Percentiles rank a stretch among this genome's conserved stretches.
Conservation (phyloP, 2,888 invertebrate species). For the Drosophila dives region DNA sequence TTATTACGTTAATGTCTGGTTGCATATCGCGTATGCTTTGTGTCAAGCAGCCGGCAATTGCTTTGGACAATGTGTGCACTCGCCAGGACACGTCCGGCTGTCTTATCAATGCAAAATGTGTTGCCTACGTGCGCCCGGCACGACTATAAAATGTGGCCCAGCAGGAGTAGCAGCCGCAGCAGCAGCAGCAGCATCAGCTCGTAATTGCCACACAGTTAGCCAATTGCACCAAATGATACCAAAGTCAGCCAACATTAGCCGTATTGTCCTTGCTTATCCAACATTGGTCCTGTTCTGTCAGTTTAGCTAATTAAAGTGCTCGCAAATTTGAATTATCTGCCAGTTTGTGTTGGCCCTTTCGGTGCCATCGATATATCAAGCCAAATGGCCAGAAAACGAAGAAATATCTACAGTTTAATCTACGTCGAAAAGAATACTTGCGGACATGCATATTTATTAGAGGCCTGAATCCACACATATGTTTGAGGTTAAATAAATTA, state of each 20-base stretch:
- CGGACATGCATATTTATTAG: constrained; percentile 31
- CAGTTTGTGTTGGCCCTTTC: constrained; percentile 42
- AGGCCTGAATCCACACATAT: constrained; percentile 17
- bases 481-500: constrained; percentile 51
- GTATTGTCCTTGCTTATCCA: constrained; percentile 30
- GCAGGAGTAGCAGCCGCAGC: constrained; percentile 3
- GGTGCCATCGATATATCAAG: constrained; percentile 56
- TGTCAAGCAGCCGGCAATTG: constrained; percentile 61
- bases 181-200: constrained; percentile 1
- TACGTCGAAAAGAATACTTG: constrained; percentile 37
- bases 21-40: constrained; percentile 52
- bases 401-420: constrained; percentile 47
- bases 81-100: constrained; percentile 52
- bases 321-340: constrained; percentile 73
- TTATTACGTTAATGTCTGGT: constrained; percentile 75
- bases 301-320: constrained; percentile 78
- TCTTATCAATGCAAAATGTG: constrained; percentile 62
- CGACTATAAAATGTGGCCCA: constrained; percentile 47
- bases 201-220: constrained; percentile 65
- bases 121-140: constrained; percentile 59
- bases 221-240: constrained; percentile 46
- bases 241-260: constrained; percentile 36
- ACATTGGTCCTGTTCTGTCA: constrained; percentile 23
- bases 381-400: constrained; percentile 60
- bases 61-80: constrained; percentile 54